Evolutionary conservation across 2,113 vertebrate genomes (phyloP), one percentile per base, ranked within the genome.

Genomic region (Ctenomys sociabilis): DNA sequence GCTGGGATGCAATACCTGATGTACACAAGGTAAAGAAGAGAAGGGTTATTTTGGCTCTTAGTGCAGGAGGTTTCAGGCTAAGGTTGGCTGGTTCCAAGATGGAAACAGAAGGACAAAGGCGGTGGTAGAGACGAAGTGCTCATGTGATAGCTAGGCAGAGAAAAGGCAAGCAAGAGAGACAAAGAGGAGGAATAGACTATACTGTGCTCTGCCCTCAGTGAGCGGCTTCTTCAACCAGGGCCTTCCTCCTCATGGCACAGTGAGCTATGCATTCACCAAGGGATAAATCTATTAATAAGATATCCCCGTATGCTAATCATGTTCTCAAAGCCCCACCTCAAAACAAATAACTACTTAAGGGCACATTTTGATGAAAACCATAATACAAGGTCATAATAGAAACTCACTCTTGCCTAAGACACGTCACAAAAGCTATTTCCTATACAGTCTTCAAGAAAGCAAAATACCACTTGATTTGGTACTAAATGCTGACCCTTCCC

Each of bases 391-490:
- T 26, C 49, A 81, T 49, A 49, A 49, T 49, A 49, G 49, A 49
- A 49, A 11, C 45, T 83, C 28, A 24, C 0, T 5, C 6, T 61
- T 43, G 9, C 14, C 0, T 52, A 0, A 0, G 30, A 68, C 22
- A 19, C 90, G 84, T 91, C 45, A 5, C 32, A 84, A 77, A 17
- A 81, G 52, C 77, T 8, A 5, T 73, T 88, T 30, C 14, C 14
- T 64, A 43, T 52, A 28, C 45, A 70, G 37, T 70, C 22, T 91
- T 49, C 2, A 35, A 59, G 80, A 66, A 78, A 64, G 30, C 77
- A 43, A 54, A 63, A 35, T 16, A 9, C 21, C 43, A 0, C 72
- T 68, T 63, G 45, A 14, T 75, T 54, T 90, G 37, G 80, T 82
- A n/a, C 28, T 81, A 64, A 45, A 24, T 66, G 24, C 57, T 61